Percentiles rank a stretch among this genome's conserved stretches.
These are phyloP conservation scores for Notiomystis cincta DNA, from an alignment of 2,113 vertebrate genomes.

Conservation along the genomic window DNA sequence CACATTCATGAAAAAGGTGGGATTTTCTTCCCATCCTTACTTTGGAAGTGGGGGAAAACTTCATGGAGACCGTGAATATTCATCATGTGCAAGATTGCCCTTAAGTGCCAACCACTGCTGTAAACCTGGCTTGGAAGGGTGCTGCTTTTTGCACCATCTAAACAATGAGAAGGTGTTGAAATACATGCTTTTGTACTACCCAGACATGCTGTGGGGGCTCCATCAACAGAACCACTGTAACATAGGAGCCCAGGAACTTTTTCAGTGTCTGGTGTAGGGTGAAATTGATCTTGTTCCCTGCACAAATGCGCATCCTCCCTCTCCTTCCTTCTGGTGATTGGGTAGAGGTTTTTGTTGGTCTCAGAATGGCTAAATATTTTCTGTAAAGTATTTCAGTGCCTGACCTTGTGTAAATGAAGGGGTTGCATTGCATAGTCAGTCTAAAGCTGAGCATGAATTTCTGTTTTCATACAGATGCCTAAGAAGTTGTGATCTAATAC, in stretches of 20 bases:
- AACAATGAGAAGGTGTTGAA: neutral
- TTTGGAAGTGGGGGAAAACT: neutral
- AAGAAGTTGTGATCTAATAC: neutral
- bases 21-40: neutral
- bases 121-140: neutral
- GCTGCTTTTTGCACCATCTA: neutral
- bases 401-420: neutral
- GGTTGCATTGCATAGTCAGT: neutral
- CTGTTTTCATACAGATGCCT: neutral
- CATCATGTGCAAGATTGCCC: neutral
- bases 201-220: neutral
- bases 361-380: neutral
- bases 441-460: neutral
- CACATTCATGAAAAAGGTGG: neutral
- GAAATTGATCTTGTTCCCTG: neutral
- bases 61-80: neutral
- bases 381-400: neutral
- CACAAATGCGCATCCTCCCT: neutral
- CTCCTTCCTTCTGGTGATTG: neutral
- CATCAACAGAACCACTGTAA: neutral
- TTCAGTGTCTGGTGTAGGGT: accelerated
- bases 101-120: neutral
- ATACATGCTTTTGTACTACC: neutral
- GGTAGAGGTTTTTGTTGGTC: neutral
- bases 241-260: neutral